These are phyloP conservation scores for Triplophysa tibetana DNA, from an alignment of 2,113 vertebrate species.

Conservation along the genomic window DNA sequence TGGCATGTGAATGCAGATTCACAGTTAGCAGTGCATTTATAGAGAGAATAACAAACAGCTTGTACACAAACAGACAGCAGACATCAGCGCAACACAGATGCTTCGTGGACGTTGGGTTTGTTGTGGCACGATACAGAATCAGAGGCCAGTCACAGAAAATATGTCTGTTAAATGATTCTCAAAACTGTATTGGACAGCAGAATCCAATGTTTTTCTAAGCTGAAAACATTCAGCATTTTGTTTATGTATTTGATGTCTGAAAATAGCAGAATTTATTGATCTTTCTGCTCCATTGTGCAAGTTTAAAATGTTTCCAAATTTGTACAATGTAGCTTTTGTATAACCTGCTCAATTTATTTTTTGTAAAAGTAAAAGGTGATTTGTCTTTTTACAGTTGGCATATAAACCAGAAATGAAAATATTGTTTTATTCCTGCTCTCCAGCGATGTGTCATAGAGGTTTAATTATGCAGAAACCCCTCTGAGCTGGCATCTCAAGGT, in stretches of 20 bases:
- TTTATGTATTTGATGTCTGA: not conserved
- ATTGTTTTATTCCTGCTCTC: conserved; percentile 3
- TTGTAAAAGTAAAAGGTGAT: not conserved
- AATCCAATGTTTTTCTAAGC: too few relatives aligned
- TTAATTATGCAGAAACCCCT: conserved; percentile 56
- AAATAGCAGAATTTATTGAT: not conserved
- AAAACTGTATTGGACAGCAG: too few relatives aligned
- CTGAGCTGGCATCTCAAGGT: conserved; percentile 60
- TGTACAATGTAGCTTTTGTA: not conserved
- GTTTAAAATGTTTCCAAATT: not conserved
- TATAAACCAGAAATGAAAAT: conserved; percentile 61
- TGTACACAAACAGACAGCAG: conserved; percentile 8
- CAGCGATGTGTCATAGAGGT: conserved; percentile 50
- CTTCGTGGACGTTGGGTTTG: not conserved
- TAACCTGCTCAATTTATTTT: not conserved
- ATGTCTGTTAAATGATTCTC: not conserved
- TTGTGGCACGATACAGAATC: not conserved
- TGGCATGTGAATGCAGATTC: not conserved
- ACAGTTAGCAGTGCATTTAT: not conserved
- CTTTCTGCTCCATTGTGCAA: not conserved
- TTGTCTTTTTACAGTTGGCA: conserved; percentile 28
- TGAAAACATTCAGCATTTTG: too few relatives aligned
- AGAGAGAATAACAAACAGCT: not conserved
- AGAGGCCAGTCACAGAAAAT: not conserved
- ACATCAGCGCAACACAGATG: not conserved